These are phyloP conservation scores for Dendrocincla fuliginosa DNA, from an alignment of 2,797 vertebrate species.

Conservation along the genomic window DNA sequence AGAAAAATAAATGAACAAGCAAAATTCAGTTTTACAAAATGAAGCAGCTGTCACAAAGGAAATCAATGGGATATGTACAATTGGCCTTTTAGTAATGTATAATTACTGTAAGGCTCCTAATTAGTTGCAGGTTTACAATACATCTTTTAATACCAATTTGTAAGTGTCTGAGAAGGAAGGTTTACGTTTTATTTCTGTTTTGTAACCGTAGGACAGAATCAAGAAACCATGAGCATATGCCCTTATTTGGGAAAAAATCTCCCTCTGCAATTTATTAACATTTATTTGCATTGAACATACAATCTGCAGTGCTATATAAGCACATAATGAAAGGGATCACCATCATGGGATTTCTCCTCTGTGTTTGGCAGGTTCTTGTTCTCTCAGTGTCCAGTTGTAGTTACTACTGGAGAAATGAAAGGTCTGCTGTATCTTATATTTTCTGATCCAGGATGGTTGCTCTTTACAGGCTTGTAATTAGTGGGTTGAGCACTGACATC, in stretches of 20 bases:
- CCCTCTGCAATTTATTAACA: background rate
- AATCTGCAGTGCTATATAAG: background rate
- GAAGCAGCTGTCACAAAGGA: background rate
- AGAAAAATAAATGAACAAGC: background rate
- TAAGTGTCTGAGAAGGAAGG: background rate
- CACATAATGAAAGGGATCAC: background rate
- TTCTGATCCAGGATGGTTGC: background rate
- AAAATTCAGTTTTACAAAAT: background rate
- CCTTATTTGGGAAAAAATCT: background rate
- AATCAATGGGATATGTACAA: background rate
- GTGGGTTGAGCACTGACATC: background rate
- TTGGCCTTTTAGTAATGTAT: background rate
- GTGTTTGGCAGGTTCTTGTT: background rate
- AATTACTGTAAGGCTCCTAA: constrained; percentile 41
- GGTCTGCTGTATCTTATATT: background rate
- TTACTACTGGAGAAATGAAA: background rate
- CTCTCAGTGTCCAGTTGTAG: background rate
- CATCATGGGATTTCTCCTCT: background rate
- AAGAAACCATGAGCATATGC: background rate
- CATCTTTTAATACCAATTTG: constrained; percentile 7
- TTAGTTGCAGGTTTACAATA: constrained; percentile 17
- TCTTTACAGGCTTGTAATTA: background rate
- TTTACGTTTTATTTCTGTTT: background rate
- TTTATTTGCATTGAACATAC: background rate
- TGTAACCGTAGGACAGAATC: background rate